A percentile compares a stretch with the other conserved stretches of the same genome.
Conservation (phyloP, 2,888 invertebrate species). For the Plebejus anna region DNA sequence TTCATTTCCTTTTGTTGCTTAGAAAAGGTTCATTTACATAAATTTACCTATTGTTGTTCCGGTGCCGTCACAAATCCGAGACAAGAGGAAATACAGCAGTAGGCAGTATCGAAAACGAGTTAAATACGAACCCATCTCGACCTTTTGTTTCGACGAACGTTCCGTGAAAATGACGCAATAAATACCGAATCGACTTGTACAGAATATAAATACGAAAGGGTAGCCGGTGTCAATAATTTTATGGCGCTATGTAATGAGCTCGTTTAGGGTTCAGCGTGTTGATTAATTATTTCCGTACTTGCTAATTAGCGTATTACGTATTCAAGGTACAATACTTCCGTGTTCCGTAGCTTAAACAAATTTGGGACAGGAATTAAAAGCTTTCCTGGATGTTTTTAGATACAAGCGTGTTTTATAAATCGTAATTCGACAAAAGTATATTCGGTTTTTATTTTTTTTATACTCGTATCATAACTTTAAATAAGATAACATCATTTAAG, state of each 20-base stretch:
- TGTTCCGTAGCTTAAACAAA: background rate
- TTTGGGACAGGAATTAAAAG: background rate
- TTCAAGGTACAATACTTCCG: background rate
- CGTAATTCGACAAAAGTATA: no score
- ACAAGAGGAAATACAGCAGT: slow-evolving; percentile 66
- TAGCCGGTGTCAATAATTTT: slow-evolving; percentile 14
- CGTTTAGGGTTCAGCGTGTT: background rate
- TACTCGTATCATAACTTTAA: no score
- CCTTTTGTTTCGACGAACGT: slow-evolving; percentile 50
- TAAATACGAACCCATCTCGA: slow-evolving; percentile 72
- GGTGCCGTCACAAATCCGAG: slow-evolving; percentile 56
- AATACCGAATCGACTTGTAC: slow-evolving; percentile 61
- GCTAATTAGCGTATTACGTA: slow-evolving; percentile 9
- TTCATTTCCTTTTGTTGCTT: slow-evolving; percentile 75
- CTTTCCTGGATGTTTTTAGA: background rate
- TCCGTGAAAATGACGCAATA: slow-evolving; percentile 60
- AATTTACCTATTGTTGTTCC: slow-evolving; percentile 77
- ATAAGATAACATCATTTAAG: no score
- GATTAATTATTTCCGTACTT: slow-evolving; percentile 17
- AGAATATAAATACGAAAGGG: slow-evolving; percentile 44
- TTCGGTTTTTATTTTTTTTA: no score
- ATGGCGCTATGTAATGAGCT: slow-evolving; percentile 8
- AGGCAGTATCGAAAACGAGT: slow-evolving; percentile 78
- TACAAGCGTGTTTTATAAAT: no score
- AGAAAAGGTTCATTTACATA: slow-evolving; percentile 73